A percentile compares a stretch with the other conserved stretches of the same genome.
Evolutionary conservation across 2,113 vertebrate genomes (phyloP).

Genomic region (Microtus pennsylvanicus): DNA sequence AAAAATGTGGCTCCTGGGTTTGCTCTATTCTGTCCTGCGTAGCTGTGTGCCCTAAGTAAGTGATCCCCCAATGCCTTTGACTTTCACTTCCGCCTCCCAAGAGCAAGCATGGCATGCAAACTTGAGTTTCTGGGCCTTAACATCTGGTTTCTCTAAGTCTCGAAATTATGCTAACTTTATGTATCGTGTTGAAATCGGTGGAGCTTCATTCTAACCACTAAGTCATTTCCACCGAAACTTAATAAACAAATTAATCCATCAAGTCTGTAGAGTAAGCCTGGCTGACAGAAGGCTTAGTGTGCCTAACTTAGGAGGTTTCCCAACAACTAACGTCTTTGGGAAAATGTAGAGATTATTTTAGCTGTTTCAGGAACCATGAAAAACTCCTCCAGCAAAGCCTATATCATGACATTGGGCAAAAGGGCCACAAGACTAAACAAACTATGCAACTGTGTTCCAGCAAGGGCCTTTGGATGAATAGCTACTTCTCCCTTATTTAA

Average conservation of each 20-base stretch:
- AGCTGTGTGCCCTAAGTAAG: not conserved
- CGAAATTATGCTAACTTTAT: not conserved
- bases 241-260: not conserved
- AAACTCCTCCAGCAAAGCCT: not conserved
- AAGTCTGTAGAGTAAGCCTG: not conserved
- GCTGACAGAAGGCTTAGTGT: not conserved
- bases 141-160: conserved; percentile 27
- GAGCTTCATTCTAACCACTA: not conserved
- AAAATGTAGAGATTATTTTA: not conserved
- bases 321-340: not conserved
- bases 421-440: conserved; percentile 2
- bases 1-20: not conserved
- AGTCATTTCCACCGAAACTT: not conserved
- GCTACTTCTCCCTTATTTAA: conserved; percentile 36
- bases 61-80: not conserved
- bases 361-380: not conserved
- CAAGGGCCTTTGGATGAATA: not conserved
- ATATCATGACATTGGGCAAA: not conserved
- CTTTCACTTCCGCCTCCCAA: not conserved
- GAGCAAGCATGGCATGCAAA: not conserved
- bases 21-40: not conserved
- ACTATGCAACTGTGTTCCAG: not conserved
- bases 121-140: not conserved
- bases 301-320: not conserved
- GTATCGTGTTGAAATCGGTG: not conserved